phyloP scores from a whole-genome alignment of 2,113 vertebrate species.

The Phyllostomus discolor region DNA sequence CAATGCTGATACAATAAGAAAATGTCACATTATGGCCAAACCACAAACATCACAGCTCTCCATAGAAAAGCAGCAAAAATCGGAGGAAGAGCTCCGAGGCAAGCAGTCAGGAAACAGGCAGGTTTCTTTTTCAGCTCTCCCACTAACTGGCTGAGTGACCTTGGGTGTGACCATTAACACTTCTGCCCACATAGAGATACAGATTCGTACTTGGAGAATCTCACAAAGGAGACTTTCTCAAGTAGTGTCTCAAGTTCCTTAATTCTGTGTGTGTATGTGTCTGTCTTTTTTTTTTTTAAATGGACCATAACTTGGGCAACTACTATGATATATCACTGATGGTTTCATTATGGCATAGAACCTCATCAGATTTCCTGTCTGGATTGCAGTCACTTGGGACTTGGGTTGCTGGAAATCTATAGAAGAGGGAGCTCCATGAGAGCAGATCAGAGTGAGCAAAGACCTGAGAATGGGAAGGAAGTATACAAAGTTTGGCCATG shows the following conservation, averaged over 20 bases:
- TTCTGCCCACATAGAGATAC: neutral
- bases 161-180: neutral
- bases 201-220: neutral
- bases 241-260: neutral
- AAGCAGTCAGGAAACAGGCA: neutral
- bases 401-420: neutral
- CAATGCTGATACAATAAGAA: neutral
- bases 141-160: neutral
- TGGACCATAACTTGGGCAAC: neutral
- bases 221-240: neutral
- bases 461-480: neutral
- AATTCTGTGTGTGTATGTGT: neutral
- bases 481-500: neutral
- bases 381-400: neutral
- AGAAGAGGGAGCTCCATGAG: neutral
- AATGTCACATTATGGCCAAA: neutral
- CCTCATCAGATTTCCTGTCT: neutral
- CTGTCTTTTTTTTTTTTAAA: neutral
- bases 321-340: neutral
- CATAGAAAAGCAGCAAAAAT: neutral
- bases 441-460: neutral
- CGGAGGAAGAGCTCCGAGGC: neutral
- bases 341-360: neutral
- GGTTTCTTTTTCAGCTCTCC: neutral
- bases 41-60: neutral